phyloP scores from a whole-genome alignment of 2,113 vertebrate genomes.

The Charina bottae region DNA sequence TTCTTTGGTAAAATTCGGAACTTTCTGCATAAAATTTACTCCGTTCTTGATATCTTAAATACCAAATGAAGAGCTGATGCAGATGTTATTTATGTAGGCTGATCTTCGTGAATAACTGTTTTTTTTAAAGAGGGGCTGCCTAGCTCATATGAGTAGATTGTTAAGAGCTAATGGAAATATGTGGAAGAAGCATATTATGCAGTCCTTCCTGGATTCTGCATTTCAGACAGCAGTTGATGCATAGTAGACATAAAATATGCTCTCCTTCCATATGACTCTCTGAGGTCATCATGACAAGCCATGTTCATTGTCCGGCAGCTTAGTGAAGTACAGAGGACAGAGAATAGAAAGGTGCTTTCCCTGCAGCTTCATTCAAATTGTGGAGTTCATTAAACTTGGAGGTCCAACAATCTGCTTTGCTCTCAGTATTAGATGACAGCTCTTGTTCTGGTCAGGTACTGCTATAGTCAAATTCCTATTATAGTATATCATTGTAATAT shows the following conservation, averaged over 20 bases:
- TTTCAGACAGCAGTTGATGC: not conserved
- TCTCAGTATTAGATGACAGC: not conserved
- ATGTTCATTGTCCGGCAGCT: not conserved
- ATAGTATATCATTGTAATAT: not conserved
- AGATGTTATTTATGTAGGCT: not conserved
- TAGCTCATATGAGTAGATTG: not conserved
- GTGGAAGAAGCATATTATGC: not conserved
- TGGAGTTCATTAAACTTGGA: not conserved
- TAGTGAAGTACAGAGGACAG: not conserved
- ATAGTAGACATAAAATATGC: not conserved
- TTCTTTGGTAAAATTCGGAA: not conserved
- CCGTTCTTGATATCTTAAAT: not conserved
- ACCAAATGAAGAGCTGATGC: not conserved
- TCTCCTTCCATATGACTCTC: not conserved
- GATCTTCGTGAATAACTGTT: not conserved
- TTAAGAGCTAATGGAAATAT: not conserved
- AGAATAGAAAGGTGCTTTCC: not conserved
- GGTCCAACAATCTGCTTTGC: not conserved
- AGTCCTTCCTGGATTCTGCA: not conserved
- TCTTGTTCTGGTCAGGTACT: not conserved
- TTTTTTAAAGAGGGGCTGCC: not conserved
- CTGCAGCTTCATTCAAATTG: not conserved
- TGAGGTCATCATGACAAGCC: not conserved
- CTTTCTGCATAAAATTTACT: constrained; percentile 14
- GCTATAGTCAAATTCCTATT: not conserved